These are phyloP conservation scores for Mareca penelope DNA, from an alignment of 2,797 vertebrate genomes.

Conservation along the genomic window DNA sequence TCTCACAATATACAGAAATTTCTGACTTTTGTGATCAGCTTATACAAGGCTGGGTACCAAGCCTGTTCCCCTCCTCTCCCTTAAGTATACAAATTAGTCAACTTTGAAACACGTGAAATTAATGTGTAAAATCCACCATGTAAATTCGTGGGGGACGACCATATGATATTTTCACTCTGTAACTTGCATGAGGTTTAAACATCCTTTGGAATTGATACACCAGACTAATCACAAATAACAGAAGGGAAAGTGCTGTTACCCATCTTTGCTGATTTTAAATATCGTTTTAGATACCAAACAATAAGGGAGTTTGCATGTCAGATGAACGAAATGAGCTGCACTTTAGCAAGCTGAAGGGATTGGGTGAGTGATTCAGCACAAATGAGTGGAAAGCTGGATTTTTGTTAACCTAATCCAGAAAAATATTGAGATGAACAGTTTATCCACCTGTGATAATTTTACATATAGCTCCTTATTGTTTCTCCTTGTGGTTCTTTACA, in stretches of 20 bases:
- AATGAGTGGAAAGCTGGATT: neutral
- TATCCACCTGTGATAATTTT: neutral
- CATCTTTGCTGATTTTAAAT: conserved; percentile 47
- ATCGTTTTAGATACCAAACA: neutral
- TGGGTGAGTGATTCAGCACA: neutral
- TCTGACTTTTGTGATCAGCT: conserved; percentile 23
- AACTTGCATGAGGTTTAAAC: conserved; percentile 39
- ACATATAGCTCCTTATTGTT: neutral
- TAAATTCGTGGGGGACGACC: conserved; percentile 44
- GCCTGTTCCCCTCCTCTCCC: neutral
- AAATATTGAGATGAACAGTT: neutral
- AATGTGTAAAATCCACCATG: neutral
- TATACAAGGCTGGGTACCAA: neutral
- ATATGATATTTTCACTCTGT: conserved; percentile 34
- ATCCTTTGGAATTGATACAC: neutral
- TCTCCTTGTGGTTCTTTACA: neutral
- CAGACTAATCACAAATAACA: conserved; percentile 36
- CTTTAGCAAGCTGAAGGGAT: neutral
- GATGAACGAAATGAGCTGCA: neutral
- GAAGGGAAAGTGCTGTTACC: conserved; percentile 19
- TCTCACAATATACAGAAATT: neutral
- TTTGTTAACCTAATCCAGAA: neutral
- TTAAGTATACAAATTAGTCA: neutral
- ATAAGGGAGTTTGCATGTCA: neutral
- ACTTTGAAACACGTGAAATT: neutral